Base-by-base conservation (phyloP, 1,140 invertebrate genomes). In the Leptinotarsa texana region DNA sequence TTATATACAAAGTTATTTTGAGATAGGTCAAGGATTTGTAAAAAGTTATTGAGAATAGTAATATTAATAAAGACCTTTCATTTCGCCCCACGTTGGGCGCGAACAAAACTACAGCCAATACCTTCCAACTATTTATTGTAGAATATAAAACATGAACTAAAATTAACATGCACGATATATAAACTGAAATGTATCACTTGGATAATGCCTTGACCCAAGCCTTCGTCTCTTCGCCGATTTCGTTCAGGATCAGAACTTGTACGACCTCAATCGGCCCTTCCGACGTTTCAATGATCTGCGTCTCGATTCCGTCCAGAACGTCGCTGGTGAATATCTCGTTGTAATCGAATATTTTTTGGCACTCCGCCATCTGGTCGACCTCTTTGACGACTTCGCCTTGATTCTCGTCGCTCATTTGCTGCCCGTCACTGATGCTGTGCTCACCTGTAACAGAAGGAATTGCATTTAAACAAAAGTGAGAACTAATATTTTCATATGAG, bases 401-500 rank as follows among this genome's bases (percentile, higher is more conserved):
- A 22, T 84, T 82, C 33, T 74, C 80, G 17, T 79, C 82, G 2
- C 80, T 82, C 2, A 85, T 80, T 72, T 83, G 82, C 82, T 87
- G 85, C 74, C 86, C 85, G 80, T 89, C 86, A 47, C 89, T 88
- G n/a, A 89, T 87, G 6, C 89, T 85, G 81, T 88, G 87, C 75
- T 88, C 85, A 15, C 77, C 78, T 80, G 84, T 85, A 80, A 85
- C 86, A 66, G 27, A 27, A 27, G 5, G 5, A 27, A 27, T 6
- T 6, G 27, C 27, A 27, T 27, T 27, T 6, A 1, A 27, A 27
- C 33, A 21, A 21, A 21, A 21, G 21, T 21, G 21, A 21, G 21
- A 21, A 21, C 21, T 21, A 21, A 21, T 21, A 21, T 24, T 24
- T 24, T 27, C 27, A 27, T 5, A 27, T 6, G 27, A 27, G 27